phyloP scores from a whole-genome alignment of 2,797 vertebrate genomes.

The Meda fulgida region DNA sequence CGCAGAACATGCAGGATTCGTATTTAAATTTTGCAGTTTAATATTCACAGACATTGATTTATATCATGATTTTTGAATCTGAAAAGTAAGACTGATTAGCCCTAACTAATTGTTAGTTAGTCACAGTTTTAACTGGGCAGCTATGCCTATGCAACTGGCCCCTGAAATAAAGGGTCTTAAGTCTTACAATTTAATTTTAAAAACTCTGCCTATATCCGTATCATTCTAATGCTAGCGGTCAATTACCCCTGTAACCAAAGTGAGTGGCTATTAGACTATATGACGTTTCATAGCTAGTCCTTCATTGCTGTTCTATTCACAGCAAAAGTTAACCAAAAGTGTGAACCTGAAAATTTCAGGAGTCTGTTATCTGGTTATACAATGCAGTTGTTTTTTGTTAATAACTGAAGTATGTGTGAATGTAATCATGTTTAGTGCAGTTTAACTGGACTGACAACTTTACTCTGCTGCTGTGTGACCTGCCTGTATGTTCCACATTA shows the following conservation, averaged over 20 bases:
- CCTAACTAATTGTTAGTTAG: too few species aligned
- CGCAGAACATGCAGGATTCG: too few species aligned
- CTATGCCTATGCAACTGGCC: too few species aligned
- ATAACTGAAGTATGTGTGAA: not conserved
- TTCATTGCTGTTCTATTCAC: not conserved
- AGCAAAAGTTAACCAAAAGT: not conserved
- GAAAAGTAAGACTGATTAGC: too few species aligned
- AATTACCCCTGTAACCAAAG: not conserved
- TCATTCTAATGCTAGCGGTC: not conserved
- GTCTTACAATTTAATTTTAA: not conserved
- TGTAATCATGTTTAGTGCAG: not conserved
- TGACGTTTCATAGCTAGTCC: not conserved
- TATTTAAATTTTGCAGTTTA: too few species aligned
- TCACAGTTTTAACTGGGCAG: too few species aligned
- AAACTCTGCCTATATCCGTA: not conserved
- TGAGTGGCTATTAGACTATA: not conserved
- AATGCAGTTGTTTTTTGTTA: not conserved
- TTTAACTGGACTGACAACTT: not conserved
- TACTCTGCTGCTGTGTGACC: not conserved
- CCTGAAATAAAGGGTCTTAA: not conserved
- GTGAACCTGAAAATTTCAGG: not conserved
- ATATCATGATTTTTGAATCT: too few species aligned
- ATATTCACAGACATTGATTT: too few species aligned
- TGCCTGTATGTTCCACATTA: slow-evolving; percentile 5
- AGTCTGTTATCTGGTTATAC: not conserved